Conservation (phyloP, 2,113 vertebrate species). For the Calidris pygmaea region DNA sequence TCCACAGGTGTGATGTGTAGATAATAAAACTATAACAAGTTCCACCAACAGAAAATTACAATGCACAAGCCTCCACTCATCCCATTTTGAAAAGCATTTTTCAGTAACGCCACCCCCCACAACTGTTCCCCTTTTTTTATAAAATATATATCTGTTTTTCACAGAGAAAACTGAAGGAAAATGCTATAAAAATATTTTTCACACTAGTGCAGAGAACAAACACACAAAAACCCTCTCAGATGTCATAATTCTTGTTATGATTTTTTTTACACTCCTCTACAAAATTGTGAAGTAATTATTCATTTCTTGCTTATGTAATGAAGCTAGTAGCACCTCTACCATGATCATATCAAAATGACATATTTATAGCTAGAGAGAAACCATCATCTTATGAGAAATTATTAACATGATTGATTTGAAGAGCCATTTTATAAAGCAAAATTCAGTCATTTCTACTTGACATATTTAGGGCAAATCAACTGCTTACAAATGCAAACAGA, state of each 20-base stretch:
- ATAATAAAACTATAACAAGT: background rate
- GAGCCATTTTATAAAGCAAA: slow-evolving; percentile 6
- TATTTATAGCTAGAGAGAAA: background rate
- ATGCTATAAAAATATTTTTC: background rate
- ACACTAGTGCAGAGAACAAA: background rate
- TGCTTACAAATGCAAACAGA: background rate
- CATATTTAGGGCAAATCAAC: slow-evolving; percentile 11
- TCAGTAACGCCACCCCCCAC: background rate
- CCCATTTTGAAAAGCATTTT: background rate
- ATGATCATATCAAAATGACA: background rate
- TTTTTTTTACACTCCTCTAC: background rate
- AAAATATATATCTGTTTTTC: background rate
- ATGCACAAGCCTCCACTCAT: background rate
- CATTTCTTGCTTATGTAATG: background rate
- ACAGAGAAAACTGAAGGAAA: background rate
- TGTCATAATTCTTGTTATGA: background rate
- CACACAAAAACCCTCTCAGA: background rate
- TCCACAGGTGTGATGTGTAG: background rate
- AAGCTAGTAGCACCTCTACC: background rate
- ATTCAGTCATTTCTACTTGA: background rate
- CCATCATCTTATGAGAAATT: background rate
- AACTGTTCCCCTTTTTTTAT: background rate
- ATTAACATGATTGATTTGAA: background rate
- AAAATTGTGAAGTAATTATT: background rate
- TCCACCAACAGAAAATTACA: background rate